These are phyloP conservation scores for Stegodyphus mimosarum DNA, from an alignment of 1,140 invertebrate genomes.

Conservation along the genomic window DNA sequence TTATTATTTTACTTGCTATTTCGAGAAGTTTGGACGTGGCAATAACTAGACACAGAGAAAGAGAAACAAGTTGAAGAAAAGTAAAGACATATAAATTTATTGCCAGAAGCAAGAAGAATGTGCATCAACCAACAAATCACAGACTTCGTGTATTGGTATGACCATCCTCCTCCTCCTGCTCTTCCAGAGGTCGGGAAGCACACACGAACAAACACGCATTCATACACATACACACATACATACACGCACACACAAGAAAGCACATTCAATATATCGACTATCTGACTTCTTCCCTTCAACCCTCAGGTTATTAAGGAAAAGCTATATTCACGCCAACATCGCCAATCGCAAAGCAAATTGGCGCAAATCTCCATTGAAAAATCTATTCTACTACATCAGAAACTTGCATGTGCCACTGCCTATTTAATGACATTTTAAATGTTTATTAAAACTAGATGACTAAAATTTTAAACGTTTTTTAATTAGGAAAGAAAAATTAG, in stretches of 20 bases:
- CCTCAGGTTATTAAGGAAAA: conserved; percentile 24
- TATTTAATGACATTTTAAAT: too few relatives aligned
- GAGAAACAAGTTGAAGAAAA: conserved; percentile 35
- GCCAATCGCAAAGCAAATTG: neutral
- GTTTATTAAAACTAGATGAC: too few relatives aligned
- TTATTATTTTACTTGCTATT: neutral
- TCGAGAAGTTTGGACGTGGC: too few relatives aligned
- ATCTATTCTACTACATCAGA: too few relatives aligned
- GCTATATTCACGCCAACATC: conserved; percentile 26
- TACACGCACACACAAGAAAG: conserved; percentile 18
- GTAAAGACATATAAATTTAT: conserved; percentile 55
- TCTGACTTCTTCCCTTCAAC: conserved; percentile 41
- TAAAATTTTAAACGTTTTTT: too few relatives aligned
- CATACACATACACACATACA: neutral
- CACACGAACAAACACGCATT: neutral
- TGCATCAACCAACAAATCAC: conserved; percentile 56
- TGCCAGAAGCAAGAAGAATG: conserved; percentile 44
- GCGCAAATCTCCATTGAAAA: too few relatives aligned
- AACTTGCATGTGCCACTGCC: too few relatives aligned
- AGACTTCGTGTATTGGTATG: conserved; percentile 46
- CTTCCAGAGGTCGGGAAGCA: neutral
- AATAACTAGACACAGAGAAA: neutral
- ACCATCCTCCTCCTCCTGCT: conserved; percentile 18
- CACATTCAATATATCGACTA: conserved; percentile 58
- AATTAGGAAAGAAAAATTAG: too few relatives aligned